These are phyloP conservation scores for Unio delphinus DNA, from an alignment of 2,888 invertebrate genomes.

Conservation along the genomic window DNA sequence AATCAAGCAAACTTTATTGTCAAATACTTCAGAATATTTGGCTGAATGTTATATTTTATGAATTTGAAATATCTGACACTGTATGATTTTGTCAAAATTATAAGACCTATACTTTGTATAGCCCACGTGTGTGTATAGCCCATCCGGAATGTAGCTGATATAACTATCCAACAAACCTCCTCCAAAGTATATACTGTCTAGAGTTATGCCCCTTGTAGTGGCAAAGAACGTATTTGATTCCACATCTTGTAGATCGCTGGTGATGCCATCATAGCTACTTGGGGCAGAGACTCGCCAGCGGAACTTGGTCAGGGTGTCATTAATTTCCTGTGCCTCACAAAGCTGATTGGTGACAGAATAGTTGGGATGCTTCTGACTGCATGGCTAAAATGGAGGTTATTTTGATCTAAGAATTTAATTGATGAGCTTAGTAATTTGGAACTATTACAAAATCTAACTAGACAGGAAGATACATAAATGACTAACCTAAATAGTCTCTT, in stretches of 20 bases:
- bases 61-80: too few species aligned
- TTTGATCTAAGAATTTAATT: neutral
- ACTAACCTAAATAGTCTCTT: too few species aligned
- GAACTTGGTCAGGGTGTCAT: conserved; percentile 67
- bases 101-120: neutral
- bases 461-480: too few species aligned
- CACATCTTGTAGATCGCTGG: conserved; percentile 61
- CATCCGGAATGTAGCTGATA: neutral
- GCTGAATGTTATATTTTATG: too few species aligned
- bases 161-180: conserved; percentile 51
- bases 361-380: conserved; percentile 68
- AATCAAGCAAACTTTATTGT: too few species aligned
- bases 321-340: conserved; percentile 65
- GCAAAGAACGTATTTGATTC: conserved; percentile 69
- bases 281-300: conserved; percentile 70
- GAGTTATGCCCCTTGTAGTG: conserved; percentile 60
- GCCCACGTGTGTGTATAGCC: neutral
- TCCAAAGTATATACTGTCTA: conserved; percentile 70
- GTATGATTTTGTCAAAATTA: too few species aligned
- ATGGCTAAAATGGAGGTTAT: conserved; percentile 55
- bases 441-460: too few species aligned
- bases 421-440: too few species aligned
- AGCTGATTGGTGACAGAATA: conserved; percentile 57
- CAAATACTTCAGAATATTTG: too few species aligned
- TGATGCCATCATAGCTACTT: conserved; percentile 55